Base-by-base conservation (phyloP, 2,888 invertebrate species). In the Nomada fucata region DNA sequence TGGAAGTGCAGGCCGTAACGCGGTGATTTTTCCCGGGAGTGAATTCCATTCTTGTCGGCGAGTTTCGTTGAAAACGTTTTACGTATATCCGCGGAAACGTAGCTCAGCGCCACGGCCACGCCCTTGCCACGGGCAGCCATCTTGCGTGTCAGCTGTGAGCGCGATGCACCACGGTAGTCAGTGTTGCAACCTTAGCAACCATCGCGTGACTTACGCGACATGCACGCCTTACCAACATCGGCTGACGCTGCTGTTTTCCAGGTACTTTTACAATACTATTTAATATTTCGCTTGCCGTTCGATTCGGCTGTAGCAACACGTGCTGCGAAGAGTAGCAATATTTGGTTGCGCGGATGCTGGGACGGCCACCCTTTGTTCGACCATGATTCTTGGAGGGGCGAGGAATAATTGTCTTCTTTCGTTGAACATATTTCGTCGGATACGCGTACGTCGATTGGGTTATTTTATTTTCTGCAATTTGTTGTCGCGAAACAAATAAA, bases 121-220 rank as follows among this genome's bases (percentile, higher is more conserved):
- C 93, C 93, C 93, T 92, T 67, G 70, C 52, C 76, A 84, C 64
- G 86, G 74, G 90, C 93, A 91, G 93, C 93, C 93, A 93, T 93
- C 92, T 93, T 93, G 92, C 78, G 79, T 86, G 78, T 93, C 93
- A 92, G 86, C 86, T 86, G 83, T 85, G 83, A 69, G 64, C 83
- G 88, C 84, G 87, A 89, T 91, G 90, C 91, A 92, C 92, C 90
- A 91, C 91, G 91, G 90, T 83, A 91, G 90, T 88, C 90, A 90
- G 90, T 89, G 88, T 81, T 88, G 88, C 88, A 86, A 86, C 87
- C 88, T 83, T 84, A 87, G 78, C 85, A 85, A 88, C 88, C 72
- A 63, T 78, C 73, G 42, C 53, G 64, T 71, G 71, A 75, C 47
- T 78, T 65, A 79, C 68, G 71, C 65, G 65, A 26, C 50, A 15